Conservation (phyloP, 64 coral and sea anemone genomes). For the Acropora tenuis region DNA sequence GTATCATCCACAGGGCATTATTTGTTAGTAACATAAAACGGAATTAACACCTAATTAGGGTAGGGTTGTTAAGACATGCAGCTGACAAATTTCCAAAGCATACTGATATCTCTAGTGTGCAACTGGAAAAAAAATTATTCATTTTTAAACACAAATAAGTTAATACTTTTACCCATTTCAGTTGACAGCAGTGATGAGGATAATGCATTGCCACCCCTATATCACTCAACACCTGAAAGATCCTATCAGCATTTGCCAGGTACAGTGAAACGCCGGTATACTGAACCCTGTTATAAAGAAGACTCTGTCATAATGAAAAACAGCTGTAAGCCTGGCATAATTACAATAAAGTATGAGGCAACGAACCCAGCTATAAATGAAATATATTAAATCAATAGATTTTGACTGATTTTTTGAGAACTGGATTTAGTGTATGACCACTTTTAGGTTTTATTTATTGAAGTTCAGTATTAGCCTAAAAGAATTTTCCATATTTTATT, state of each 20-base stretch:
- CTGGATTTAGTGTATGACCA: too few relatives aligned
- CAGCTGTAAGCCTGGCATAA: not conserved
- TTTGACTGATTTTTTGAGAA: too few relatives aligned
- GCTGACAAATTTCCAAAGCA: not conserved
- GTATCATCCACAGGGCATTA: too few relatives aligned
- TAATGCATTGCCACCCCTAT: too few relatives aligned
- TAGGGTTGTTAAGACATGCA: slow-evolving; percentile 2
- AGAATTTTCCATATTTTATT: not conserved
- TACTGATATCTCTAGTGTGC: slow-evolving; percentile 11
- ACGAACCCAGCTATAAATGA: not conserved
- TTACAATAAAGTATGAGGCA: not conserved
- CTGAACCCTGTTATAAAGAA: not conserved
- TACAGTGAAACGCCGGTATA: not conserved
- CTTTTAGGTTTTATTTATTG: too few relatives aligned
- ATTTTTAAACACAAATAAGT: not conserved
- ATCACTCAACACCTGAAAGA: slow-evolving; percentile 16
- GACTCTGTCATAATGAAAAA: not conserved
- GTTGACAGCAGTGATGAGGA: too few relatives aligned
- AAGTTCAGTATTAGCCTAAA: too few relatives aligned
- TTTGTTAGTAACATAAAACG: not conserved
- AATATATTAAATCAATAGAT: not conserved
- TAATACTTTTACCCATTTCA: not conserved
- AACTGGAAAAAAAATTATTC: slow-evolving; percentile 7
- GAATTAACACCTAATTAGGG: not conserved
- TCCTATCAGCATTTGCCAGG: not conserved